phyloP scores from a whole-genome alignment of 2,888 invertebrate species.

The Polyommatus iphigenia region DNA sequence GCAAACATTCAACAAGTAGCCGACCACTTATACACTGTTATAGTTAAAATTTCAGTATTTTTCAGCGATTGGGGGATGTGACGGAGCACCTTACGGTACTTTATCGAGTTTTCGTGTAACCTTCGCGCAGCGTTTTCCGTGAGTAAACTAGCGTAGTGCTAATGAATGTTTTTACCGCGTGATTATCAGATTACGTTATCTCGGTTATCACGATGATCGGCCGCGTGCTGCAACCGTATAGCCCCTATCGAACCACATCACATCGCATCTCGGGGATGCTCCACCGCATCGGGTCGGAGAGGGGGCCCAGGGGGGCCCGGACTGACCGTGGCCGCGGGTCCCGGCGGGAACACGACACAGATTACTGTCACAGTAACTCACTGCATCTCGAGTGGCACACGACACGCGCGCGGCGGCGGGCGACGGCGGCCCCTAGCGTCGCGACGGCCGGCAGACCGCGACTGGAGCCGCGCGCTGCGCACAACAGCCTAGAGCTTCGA shows the following conservation, averaged over 20 bases:
- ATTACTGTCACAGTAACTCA: slow-evolving; percentile 43
- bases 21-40: neutral
- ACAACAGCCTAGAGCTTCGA: slow-evolving; percentile 73
- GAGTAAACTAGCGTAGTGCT: slow-evolving; percentile 51
- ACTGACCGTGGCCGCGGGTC: slow-evolving; percentile 11
- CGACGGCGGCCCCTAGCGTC: slow-evolving; percentile 75
- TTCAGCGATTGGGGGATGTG: neutral
- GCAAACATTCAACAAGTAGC: slow-evolving; percentile 69
- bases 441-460: slow-evolving; percentile 80
- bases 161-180: slow-evolving; percentile 71
- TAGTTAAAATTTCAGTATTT: neutral
- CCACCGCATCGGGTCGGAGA: neutral
- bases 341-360: slow-evolving; percentile 26
- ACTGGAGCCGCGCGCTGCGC: slow-evolving; percentile 68
- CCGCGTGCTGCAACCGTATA: slow-evolving; percentile 50
- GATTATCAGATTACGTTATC: slow-evolving; percentile 76
- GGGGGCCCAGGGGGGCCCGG: neutral
- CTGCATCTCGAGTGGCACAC: slow-evolving; percentile 65
- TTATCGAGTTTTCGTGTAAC: slow-evolving; percentile 19
- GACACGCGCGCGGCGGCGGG: slow-evolving; percentile 68
- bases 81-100: neutral
- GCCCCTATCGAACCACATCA: slow-evolving; percentile 56
- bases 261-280: slow-evolving; percentile 2
- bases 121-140: neutral
- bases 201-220: slow-evolving; percentile 61